Conservation (phyloP, 2,113 vertebrate species). For the Tiliqua scincoides region DNA sequence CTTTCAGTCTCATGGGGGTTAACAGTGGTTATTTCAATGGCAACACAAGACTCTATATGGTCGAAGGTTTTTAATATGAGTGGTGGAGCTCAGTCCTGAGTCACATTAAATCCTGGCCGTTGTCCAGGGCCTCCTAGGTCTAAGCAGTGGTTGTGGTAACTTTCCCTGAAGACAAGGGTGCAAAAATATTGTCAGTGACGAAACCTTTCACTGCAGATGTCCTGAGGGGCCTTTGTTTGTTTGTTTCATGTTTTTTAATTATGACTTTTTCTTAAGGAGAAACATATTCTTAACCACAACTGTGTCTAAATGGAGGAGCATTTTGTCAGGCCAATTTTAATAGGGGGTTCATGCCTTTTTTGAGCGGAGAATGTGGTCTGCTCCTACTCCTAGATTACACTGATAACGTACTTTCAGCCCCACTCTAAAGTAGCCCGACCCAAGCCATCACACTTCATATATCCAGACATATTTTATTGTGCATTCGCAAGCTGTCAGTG, state of each 20-base stretch:
- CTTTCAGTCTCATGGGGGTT: neutral
- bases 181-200: slow-evolving; percentile 21
- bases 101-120: slow-evolving; percentile 5
- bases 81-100: neutral
- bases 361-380: neutral
- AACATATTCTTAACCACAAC: slow-evolving; percentile 33
- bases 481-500: neutral
- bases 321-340: neutral
- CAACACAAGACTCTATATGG: neutral
- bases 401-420: neutral
- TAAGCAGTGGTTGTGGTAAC: slow-evolving; percentile 2
- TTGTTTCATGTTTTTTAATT: slow-evolving; percentile 26
- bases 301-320: neutral
- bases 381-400: slow-evolving; percentile 10
- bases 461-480: neutral
- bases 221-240: neutral
- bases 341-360: neutral
- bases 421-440: neutral
- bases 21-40: neutral
- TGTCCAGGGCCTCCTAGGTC: neutral
- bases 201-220: slow-evolving; percentile 3
- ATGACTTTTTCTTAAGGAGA: slow-evolving; percentile 15
- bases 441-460: neutral
- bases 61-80: neutral
- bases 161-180: slow-evolving; percentile 26